Conservation (phyloP, 2,888 invertebrate genomes). For the Anodontia alba region DNA sequence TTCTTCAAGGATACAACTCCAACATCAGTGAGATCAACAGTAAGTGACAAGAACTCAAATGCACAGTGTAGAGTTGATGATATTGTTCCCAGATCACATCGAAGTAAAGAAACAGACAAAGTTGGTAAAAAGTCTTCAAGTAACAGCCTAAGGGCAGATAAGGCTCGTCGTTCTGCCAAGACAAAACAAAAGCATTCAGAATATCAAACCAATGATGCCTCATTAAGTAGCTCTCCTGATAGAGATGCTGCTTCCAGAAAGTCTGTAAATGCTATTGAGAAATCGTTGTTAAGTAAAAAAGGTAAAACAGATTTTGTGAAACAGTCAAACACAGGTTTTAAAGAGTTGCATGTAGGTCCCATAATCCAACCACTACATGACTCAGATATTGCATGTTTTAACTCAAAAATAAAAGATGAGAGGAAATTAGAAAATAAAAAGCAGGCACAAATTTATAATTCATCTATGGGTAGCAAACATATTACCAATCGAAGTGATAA, state of each 20-base stretch:
- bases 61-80: not conserved
- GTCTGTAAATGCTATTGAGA: not conserved
- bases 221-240: not conserved
- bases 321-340: not conserved
- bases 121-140: too few relatives aligned
- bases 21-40: slow-evolving; percentile 58
- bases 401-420: too few relatives aligned
- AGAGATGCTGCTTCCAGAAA: not conserved
- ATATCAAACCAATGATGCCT: not conserved
- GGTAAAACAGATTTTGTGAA: not conserved
- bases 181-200: not conserved
- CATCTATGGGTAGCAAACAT: too few relatives aligned
- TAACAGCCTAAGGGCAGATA: not conserved
- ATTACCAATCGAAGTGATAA: too few relatives aligned
- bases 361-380: too few relatives aligned
- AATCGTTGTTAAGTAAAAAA: not conserved
- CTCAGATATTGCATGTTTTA: too few relatives aligned
- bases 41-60: slow-evolving; percentile 41
- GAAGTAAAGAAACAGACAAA: too few relatives aligned
- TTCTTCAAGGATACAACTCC: slow-evolving; percentile 57
- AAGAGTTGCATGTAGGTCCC: not conserved
- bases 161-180: not conserved
- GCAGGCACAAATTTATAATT: too few relatives aligned
- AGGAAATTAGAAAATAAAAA: too few relatives aligned
- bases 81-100: not conserved